Evolutionary conservation across 2,888 invertebrate species (phyloP), one percentile per base, ranked within the genome.

Genomic region (Acanthoscelides obtectus): DNA sequence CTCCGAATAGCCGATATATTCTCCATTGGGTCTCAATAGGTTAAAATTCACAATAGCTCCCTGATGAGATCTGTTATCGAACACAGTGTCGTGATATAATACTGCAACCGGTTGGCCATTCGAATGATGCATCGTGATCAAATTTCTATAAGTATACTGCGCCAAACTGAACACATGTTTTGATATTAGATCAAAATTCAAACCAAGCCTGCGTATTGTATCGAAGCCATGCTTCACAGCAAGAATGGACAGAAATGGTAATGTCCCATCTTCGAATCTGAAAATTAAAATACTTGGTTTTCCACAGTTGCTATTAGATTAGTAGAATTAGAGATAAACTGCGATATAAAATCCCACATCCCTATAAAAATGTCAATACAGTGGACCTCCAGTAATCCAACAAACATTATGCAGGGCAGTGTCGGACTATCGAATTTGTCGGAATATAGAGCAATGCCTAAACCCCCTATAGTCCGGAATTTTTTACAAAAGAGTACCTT

Each of bases 241-340:
- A 68, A 94, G 86, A 74, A 99, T 95, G 22, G 94, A 93, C 67
- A 98, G 86, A 85, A 94, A 99, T 20, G 97, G 88, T 20, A 95
- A 79, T 0, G 98, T 97, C 2, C 99, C 99, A 87, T 98, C 98
- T 88, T 99, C 98, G 86, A 97, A 96, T 77, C 95, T 95, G 85
- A 87, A 77, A n/a, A n/a, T n/a, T n/a, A n/a, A n/a, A n/a, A n/a
- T n/a, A n/a, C n/a, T n/a, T 22, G 20, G 20, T 45, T 22, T 6
- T 63, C 6, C 69, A 69, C 45, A 12, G 6, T 69, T 69, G n/a
- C n/a, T n/a, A n/a, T n/a, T n/a, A n/a, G n/a, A n/a, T n/a, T n/a
- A n/a, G n/a, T n/a, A n/a, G n/a, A n/a, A n/a, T n/a, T n/a, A n/a
- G n/a, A n/a, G n/a, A n/a, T n/a, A n/a, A n/a, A n/a, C n/a, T n/a